A percentile compares a stretch with the other conserved stretches of the same genome.
Evolutionary conservation across 2,888 invertebrate species (phyloP).

Genomic region (Galerucella nymphaeae): DNA sequence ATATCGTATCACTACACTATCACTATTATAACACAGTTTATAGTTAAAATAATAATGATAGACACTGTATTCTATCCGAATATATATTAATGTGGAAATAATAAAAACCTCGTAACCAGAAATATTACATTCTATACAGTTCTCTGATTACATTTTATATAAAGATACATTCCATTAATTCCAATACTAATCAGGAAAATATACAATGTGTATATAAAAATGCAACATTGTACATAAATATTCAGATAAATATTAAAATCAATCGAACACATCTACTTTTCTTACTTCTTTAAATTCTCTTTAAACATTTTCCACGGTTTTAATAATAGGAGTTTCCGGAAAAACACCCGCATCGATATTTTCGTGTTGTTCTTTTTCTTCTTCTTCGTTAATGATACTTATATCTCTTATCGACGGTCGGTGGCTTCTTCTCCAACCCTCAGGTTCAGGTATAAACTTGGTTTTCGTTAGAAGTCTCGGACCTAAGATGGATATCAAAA

Average conservation of each 20-base stretch:
- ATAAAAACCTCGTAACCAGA: background rate
- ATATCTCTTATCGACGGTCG: slow-evolving; percentile 88
- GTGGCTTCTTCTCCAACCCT: slow-evolving; percentile 84
- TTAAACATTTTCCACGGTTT: background rate
- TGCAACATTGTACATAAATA: too few species aligned
- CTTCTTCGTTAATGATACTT: slow-evolving; percentile 87
- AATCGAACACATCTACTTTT: background rate
- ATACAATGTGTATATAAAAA: too few species aligned
- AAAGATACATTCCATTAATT: too few species aligned
- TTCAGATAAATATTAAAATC: background rate
- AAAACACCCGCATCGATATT: background rate
- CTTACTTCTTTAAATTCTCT: background rate
- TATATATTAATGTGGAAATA: background rate
- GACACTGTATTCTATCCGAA: too few species aligned
- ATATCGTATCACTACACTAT: background rate
- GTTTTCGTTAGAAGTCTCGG: slow-evolving; percentile 83
- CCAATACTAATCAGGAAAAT: too few species aligned
- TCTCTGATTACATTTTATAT: too few species aligned
- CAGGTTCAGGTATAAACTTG: slow-evolving; percentile 70
- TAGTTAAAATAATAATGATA: background rate
- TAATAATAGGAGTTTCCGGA: background rate
- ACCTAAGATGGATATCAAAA: slow-evolving; percentile 83
- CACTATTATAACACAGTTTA: slow-evolving; percentile 5
- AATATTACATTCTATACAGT: background rate
- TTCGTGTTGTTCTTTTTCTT: slow-evolving; percentile 66